phyloP scores from a whole-genome alignment of 2,113 vertebrate species.

The Nanger granti region DNA sequence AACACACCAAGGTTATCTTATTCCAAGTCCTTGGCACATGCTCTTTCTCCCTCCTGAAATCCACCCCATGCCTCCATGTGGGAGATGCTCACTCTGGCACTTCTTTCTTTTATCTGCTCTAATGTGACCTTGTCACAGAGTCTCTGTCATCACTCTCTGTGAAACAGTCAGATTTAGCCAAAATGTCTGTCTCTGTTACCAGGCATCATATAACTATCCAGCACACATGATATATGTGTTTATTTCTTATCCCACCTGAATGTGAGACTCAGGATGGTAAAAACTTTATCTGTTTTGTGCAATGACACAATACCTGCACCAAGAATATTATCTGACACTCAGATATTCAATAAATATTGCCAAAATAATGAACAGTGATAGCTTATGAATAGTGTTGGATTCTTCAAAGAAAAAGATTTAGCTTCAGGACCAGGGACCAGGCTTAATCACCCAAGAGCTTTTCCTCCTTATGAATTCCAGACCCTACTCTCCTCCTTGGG shows the following conservation, averaged over 20 bases:
- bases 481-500: background rate
- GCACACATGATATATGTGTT: background rate
- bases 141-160: background rate
- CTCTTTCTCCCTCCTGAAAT: background rate
- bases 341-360: background rate
- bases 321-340: background rate
- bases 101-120: background rate
- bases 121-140: background rate
- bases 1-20: background rate
- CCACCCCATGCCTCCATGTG: fast-evolving
- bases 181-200: background rate
- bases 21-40: background rate
- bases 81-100: background rate
- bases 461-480: background rate
- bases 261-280: background rate
- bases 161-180: background rate
- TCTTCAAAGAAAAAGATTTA: background rate
- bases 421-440: background rate
- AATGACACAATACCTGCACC: background rate
- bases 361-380: background rate
- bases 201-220: background rate
- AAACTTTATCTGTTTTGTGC: background rate
- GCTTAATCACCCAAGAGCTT: background rate
- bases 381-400: background rate
- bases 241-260: background rate